A percentile compares a stretch with the other conserved stretches of the same genome.
Conservation (phyloP, 2,113 vertebrate species). For the Rostratula benghalensis region DNA sequence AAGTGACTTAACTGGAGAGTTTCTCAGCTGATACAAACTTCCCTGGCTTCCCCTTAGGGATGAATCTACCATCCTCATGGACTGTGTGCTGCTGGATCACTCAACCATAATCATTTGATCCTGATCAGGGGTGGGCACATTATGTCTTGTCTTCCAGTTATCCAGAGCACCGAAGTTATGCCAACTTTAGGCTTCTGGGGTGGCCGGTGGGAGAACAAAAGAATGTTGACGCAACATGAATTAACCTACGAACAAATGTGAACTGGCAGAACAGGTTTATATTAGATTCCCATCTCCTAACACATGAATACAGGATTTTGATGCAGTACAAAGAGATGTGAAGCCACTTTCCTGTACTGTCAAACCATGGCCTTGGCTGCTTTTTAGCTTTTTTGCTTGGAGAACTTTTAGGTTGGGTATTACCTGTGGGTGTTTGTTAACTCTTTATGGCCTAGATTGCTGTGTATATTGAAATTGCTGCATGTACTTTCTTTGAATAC, state of each 20-base stretch:
- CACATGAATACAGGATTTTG: neutral
- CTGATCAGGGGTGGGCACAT: neutral
- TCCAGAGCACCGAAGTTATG: neutral
- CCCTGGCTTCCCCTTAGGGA: neutral
- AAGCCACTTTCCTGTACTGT: neutral
- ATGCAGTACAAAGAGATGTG: neutral
- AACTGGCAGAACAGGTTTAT: neutral
- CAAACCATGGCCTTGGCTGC: neutral
- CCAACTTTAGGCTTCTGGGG: neutral
- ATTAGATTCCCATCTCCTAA: neutral
- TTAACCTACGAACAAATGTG: neutral
- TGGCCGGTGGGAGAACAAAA: neutral
- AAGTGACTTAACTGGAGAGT: neutral
- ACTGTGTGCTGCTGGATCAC: neutral
- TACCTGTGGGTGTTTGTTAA: neutral
- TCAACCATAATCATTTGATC: neutral
- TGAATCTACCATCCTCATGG: neutral
- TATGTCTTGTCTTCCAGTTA: neutral
- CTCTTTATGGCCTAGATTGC: neutral
- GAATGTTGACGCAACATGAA: neutral
- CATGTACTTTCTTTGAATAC: neutral
- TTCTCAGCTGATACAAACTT: neutral
- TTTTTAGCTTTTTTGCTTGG: neutral
- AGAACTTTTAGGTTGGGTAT: neutral
- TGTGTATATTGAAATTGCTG: neutral